phyloP scores from a whole-genome alignment of 2,888 invertebrate species.

The Tenodera sinensis region DNA sequence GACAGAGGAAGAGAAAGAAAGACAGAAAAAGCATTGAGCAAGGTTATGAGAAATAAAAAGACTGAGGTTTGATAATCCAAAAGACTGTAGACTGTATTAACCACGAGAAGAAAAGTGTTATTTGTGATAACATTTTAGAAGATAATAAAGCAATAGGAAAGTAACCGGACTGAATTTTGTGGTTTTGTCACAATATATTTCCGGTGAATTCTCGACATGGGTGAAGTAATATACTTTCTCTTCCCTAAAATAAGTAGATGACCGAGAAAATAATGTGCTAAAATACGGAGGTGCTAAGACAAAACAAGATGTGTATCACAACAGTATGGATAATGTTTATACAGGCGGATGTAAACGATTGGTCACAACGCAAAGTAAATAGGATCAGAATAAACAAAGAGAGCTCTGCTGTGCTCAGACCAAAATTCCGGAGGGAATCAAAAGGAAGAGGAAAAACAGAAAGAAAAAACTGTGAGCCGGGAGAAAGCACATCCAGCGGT shows the following conservation, averaged over 20 bases:
- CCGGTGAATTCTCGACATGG: not conserved
- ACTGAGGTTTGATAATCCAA: no score
- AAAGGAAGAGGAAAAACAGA: not conserved
- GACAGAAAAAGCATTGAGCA: no score
- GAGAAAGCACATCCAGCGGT: not conserved
- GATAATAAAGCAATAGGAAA: no score
- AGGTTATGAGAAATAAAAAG: no score
- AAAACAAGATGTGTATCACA: not conserved
- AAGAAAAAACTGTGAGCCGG: not conserved
- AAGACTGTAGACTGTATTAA: no score
- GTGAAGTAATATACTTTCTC: not conserved
- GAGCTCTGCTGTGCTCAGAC: not conserved
- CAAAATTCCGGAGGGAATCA: not conserved
- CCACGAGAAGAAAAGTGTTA: no score
- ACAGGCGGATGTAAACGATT: no score
- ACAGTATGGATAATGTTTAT: not conserved
- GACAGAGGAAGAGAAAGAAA: no score
- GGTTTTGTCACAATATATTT: no score
- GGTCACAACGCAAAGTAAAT: not conserved
- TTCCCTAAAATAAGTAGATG: not conserved
- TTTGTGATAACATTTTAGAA: no score
- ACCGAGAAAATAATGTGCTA: not conserved
- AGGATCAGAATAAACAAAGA: not conserved
- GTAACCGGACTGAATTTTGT: no score
- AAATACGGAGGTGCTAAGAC: not conserved